A percentile compares a stretch with the other conserved stretches of the same genome.
These are phyloP conservation scores for Herpetotheres cachinnans DNA, from an alignment of 2,113 vertebrate species.

Conservation along the genomic window DNA sequence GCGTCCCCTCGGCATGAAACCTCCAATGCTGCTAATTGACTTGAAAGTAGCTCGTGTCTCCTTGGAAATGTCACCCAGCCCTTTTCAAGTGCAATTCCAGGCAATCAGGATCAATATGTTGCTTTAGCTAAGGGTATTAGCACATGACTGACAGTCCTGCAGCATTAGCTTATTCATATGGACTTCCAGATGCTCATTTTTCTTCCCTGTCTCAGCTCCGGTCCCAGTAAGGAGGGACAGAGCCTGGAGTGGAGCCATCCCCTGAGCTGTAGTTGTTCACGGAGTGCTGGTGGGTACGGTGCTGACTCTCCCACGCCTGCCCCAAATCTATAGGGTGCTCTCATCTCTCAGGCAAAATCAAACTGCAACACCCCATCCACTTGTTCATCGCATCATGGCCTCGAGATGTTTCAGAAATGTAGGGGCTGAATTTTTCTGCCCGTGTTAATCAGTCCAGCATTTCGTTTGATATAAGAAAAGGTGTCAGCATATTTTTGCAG, in stretches of 20 bases:
- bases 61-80: slow-evolving; percentile 72
- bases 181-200: slow-evolving; percentile 52
- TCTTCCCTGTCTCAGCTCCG: not conserved
- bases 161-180: slow-evolving; percentile 16
- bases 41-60: slow-evolving; percentile 66
- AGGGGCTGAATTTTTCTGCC: not conserved
- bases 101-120: slow-evolving; percentile 68
- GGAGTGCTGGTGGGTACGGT: not conserved
- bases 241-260: not conserved
- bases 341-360: not conserved
- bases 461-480: not conserved
- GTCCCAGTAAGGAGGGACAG: not conserved
- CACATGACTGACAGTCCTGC: slow-evolving; percentile 57
- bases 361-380: not conserved
- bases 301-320: not conserved
- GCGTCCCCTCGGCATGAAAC: slow-evolving; percentile 39
- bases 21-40: slow-evolving; percentile 63
- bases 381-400: not conserved
- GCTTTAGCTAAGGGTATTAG: slow-evolving; percentile 66
- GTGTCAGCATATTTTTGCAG: not conserved
- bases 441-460: accelerated
- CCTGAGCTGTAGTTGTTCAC: not conserved
- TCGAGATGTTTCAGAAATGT: not conserved
- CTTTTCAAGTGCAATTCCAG: slow-evolving; percentile 73
- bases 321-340: not conserved